Conservation (phyloP, 2,113 vertebrate genomes). For the Sylvia atricapilla region DNA sequence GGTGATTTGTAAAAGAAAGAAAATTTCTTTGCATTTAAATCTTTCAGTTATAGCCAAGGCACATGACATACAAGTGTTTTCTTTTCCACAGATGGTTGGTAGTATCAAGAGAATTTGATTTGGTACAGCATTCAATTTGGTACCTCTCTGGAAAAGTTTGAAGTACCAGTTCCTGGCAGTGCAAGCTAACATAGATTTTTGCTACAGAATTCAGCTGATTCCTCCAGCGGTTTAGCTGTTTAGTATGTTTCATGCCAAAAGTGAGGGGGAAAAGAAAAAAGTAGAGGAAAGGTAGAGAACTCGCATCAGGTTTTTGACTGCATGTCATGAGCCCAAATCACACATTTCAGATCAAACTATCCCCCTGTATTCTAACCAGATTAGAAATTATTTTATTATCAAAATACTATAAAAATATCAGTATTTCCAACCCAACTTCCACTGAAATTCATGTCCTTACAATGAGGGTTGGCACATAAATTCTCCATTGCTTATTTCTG, state of each 20-base stretch:
- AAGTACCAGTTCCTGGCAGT: background rate
- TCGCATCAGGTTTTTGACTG: background rate
- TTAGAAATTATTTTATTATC: background rate
- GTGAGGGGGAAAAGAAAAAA: too few relatives aligned
- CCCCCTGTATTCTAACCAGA: background rate
- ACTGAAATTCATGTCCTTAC: background rate
- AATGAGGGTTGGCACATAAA: background rate
- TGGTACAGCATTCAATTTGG: background rate
- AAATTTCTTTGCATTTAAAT: background rate
- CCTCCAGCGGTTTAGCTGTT: background rate
- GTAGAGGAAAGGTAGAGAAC: background rate
- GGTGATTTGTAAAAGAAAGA: background rate
- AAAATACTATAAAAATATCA: background rate
- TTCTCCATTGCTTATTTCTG: background rate
- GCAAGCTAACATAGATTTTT: background rate
- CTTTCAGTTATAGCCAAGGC: background rate
- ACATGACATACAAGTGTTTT: background rate
- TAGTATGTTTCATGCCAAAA: background rate
- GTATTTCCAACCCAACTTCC: background rate
- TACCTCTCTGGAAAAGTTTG: background rate
- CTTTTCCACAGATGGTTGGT: background rate
- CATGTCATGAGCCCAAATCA: background rate
- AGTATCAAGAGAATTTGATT: background rate
- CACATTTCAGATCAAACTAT: background rate
- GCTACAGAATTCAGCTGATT: background rate